A percentile compares a stretch with the other conserved stretches of the same genome.
phyloP scores from a whole-genome alignment of 2,888 invertebrate species.

The Thera obeliscata region DNA sequence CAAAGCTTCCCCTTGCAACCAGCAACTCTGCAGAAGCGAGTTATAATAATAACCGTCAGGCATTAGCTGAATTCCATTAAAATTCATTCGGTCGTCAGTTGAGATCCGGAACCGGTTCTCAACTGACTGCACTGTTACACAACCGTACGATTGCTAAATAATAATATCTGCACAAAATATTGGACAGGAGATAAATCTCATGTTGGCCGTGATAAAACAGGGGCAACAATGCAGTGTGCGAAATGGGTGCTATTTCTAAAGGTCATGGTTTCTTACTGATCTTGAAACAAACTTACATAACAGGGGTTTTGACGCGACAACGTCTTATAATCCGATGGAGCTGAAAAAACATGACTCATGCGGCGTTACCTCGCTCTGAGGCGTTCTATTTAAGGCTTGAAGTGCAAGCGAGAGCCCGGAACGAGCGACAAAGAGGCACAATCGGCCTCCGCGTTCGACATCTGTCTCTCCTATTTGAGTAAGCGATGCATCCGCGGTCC shows the following conservation, averaged over 20 bases:
- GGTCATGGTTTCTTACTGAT: conserved; percentile 8
- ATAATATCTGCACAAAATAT: conserved; percentile 16
- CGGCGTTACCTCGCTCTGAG: too few relatives aligned
- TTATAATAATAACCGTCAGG: conserved; percentile 1
- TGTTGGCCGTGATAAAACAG: conserved; percentile 4
- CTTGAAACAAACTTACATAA: conserved; percentile 2
- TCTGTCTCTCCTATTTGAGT: too few relatives aligned
- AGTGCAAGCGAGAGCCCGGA: too few relatives aligned
- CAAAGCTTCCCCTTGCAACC: conserved; percentile 5
- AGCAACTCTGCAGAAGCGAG: background rate
- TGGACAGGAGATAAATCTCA: conserved; percentile 14
- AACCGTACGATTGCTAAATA: conserved; percentile 10
- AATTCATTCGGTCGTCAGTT: conserved; percentile 17
- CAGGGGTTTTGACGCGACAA: background rate
- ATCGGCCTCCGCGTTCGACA: too few relatives aligned
- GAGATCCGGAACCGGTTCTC: conserved; percentile 6
- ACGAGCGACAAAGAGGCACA: too few relatives aligned
- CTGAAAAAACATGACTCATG: too few relatives aligned
- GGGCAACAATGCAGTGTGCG: conserved; percentile 5
- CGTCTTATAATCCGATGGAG: too few relatives aligned
- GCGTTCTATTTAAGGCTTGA: too few relatives aligned
- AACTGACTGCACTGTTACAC: conserved; percentile 10
- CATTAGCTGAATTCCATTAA: conserved; percentile 17
- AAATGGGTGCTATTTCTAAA: conserved; percentile 9
- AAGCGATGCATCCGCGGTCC: too few relatives aligned